Base-by-base conservation (phyloP, 2,113 vertebrate species). In the Podiceps cristatus region DNA sequence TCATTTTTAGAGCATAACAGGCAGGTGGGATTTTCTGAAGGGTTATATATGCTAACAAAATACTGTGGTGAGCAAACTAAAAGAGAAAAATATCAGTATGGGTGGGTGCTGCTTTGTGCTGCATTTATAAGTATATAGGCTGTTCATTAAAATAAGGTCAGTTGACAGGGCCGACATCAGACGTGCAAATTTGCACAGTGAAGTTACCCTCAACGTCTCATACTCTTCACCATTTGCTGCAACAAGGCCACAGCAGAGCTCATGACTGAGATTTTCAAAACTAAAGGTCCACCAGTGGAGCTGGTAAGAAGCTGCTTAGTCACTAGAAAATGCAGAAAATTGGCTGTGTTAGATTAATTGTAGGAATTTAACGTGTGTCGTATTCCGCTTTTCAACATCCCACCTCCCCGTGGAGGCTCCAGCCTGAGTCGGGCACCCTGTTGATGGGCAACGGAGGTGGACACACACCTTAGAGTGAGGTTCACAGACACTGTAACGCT, bases 361-460 rank as follows among this genome's bases (percentile, higher is more conserved):
- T 5, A 25, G 66, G 64, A 44, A 71, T 20, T 62, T 9, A 28
- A n/a, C 18, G 16, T 7, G 13, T 44, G 10, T 17, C 9, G 10
- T 16, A 44, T n/a, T 47, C 18, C n/a, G 2, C 25, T 42, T 60
- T 37, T 53, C 55, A 88, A 11, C 50, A 33, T 17, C 49, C 18
- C 37, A 49, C 3, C 7, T 13, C 13, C 42, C 25, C 0, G 1
- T 17, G n/a, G 69, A 76, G 45, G 31, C 53, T 84, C 6, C n/a
- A n/a, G 49, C 19, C 69, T 18, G 42, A 14, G 66, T 3, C 2
- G 1, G 17, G 15, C 1, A 1, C 23, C 37, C 29, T 44, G 35
- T 22, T 1, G 1, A 15, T 28, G 29, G 9, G 28, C 1, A 4
- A 8, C 1, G 5, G 60, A 55, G 22, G 6, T 33, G 67, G 47